phyloP scores from a whole-genome alignment of 2,888 invertebrate species.

The Hypomecis atomaria region DNA sequence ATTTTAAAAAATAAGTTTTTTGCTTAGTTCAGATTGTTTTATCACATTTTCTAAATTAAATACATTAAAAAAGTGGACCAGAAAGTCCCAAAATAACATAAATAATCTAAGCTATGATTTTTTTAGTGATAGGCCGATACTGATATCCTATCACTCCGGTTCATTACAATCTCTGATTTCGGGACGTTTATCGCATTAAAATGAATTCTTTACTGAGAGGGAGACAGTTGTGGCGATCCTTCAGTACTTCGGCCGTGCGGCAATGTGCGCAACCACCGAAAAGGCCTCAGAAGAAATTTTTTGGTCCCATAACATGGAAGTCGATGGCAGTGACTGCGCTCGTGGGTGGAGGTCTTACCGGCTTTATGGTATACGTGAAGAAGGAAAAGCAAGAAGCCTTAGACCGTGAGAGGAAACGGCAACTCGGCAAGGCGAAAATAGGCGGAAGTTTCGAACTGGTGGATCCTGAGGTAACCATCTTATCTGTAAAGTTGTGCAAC shows the following conservation, averaged over 20 bases:
- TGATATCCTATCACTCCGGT: slow-evolving; percentile 38
- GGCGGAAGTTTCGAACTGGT: slow-evolving; percentile 96
- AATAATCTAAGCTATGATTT: slow-evolving; percentile 25
- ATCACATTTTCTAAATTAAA: too few relatives aligned
- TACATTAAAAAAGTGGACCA: too few relatives aligned
- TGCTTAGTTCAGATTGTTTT: too few relatives aligned
- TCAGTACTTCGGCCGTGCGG: slow-evolving; percentile 64
- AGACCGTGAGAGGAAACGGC: slow-evolving; percentile 90
- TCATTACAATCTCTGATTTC: slow-evolving; percentile 6
- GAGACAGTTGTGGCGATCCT: slow-evolving; percentile 55
- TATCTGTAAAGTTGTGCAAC: slow-evolving; percentile 9
- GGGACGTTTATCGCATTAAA: slow-evolving; percentile 37
- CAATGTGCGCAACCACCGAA: slow-evolving; percentile 69
- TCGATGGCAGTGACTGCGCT: slow-evolving; percentile 87
- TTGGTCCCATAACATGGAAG: slow-evolving; percentile 93
- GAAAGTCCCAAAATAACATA: not conserved
- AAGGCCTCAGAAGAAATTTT: slow-evolving; percentile 55
- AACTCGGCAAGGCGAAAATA: slow-evolving; percentile 95
- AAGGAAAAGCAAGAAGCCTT: slow-evolving; percentile 90
- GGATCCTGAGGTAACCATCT: slow-evolving; percentile 83
- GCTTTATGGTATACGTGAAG: slow-evolving; percentile 91
- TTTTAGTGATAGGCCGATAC: slow-evolving; percentile 22
- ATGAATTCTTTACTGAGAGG: slow-evolving; percentile 69
- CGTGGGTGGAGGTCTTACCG: slow-evolving; percentile 87
- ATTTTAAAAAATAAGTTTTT: too few relatives aligned